phyloP scores from a whole-genome alignment of 2,888 invertebrate genomes.

The Oscheius sp. region DNA sequence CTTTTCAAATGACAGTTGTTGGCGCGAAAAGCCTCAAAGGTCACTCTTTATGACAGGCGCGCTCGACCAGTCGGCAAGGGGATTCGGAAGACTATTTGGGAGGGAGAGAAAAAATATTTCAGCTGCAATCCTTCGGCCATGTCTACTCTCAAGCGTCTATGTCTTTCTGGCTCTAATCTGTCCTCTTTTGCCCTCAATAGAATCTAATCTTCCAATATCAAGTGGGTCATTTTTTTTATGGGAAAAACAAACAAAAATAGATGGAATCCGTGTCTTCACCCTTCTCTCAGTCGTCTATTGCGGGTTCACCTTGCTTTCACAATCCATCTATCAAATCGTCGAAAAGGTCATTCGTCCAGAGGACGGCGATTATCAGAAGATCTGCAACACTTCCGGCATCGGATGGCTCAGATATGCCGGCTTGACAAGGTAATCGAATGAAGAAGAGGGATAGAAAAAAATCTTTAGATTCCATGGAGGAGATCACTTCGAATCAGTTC shows the following conservation, averaged over 20 bases:
- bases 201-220: conserved; percentile 41
- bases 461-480: conserved; percentile 49
- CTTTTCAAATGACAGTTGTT: conserved; percentile 13
- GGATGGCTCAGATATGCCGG: conserved; percentile 30
- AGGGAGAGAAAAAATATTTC: conserved; percentile 20
- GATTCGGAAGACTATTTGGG: not conserved
- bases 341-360: conserved; percentile 23
- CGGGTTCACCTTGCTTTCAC: conserved; percentile 1
- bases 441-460: not conserved
- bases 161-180: conserved; percentile 59
- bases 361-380: not conserved
- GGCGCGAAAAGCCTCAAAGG: conserved; percentile 10
- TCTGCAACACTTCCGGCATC: conserved; percentile 15
- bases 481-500: conserved; percentile 43
- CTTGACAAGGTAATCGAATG: conserved; percentile 25
- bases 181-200: conserved; percentile 57
- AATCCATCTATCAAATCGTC: conserved; percentile 25
- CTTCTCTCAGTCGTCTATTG: conserved; percentile 7
- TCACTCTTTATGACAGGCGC: conserved; percentile 1
- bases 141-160: conserved; percentile 62
- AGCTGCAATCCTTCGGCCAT: conserved; percentile 65
- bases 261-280: conserved; percentile 7
- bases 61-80: not conserved
- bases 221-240: conserved; percentile 34
- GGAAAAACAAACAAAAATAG: not conserved